A percentile compares a stretch with the other conserved stretches of the same genome.
Evolutionary conservation across 2,888 invertebrate genomes (phyloP).

Genomic region (Campopleginae sp.): DNA sequence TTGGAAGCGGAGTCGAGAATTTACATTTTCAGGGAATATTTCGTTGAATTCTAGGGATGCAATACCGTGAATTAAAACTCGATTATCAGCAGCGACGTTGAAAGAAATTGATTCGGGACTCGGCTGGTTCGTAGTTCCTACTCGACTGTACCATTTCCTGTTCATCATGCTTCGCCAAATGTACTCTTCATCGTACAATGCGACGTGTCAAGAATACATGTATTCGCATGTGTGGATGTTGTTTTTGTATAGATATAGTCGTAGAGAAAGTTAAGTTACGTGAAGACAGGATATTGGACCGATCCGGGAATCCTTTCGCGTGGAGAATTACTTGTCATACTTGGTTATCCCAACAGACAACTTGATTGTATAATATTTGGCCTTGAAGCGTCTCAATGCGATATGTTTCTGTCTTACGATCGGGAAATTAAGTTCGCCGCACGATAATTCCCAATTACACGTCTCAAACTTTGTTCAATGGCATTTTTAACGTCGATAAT

Average conservation of each 20-base stretch:
- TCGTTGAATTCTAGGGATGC: no score
- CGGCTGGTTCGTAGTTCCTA: slow-evolving; percentile 47
- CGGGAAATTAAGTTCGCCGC: no score
- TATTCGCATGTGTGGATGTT: not conserved
- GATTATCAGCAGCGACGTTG: slow-evolving; percentile 22
- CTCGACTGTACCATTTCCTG: slow-evolving; percentile 54
- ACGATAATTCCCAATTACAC: no score
- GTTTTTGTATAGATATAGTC: slow-evolving; percentile 28
- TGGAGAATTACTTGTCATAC: slow-evolving; percentile 56
- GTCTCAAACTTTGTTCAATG: no score
- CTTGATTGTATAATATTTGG: slow-evolving; percentile 33
- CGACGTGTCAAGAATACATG: slow-evolving; percentile 16
- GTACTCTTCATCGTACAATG: slow-evolving; percentile 48
- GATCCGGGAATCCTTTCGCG: slow-evolving; percentile 49
- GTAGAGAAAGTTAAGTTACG: slow-evolving; percentile 2
- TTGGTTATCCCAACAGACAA: slow-evolving; percentile 44
- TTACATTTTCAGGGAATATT: no score
- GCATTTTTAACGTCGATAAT: not conserved
- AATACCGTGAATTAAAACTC: slow-evolving; percentile 11
- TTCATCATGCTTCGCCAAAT: slow-evolving; percentile 52
- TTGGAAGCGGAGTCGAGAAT: no score
- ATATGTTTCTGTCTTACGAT: not conserved
- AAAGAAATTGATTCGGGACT: slow-evolving; percentile 47
- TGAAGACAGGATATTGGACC: slow-evolving; percentile 58
- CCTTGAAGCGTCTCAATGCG: not conserved